Percentiles rank a stretch among this genome's conserved stretches.
Evolutionary conservation across 37 sponge, comb jelly and placozoan genomes (phyloP).

Genomic region (Eunapius fragilis): DNA sequence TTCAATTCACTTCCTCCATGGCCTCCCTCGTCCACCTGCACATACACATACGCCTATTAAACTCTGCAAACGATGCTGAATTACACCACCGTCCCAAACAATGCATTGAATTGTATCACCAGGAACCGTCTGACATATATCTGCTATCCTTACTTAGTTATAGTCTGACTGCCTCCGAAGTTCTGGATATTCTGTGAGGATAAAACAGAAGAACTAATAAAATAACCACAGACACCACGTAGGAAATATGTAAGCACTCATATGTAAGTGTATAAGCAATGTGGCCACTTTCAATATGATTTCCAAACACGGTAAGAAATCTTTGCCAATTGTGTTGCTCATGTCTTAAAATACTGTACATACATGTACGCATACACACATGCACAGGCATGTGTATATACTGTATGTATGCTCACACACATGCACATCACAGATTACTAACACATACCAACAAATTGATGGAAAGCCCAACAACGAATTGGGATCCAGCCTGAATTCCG

Average conservation of each 20-base stretch:
- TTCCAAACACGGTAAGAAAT: too few relatives aligned
- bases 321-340: too few relatives aligned
- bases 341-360: background rate
- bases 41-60: too few relatives aligned
- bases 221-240: background rate
- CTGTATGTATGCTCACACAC: background rate
- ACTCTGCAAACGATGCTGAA: too few relatives aligned
- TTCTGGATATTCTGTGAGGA: slow-evolving; percentile 24
- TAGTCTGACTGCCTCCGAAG: slow-evolving; percentile 33
- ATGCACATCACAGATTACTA: background rate
- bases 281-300: too few relatives aligned
- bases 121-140: too few relatives aligned
- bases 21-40: too few relatives aligned
- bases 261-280: too few relatives aligned
- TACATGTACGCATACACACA: background rate
- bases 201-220: background rate
- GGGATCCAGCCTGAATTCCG: slow-evolving; percentile 5
- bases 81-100: too few relatives aligned
- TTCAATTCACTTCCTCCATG: too few relatives aligned
- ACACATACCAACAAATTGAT: slow-evolving; percentile 24
- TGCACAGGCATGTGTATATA: background rate
- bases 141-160: slow-evolving; percentile 45
- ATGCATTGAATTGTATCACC: too few relatives aligned
- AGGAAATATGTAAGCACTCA: too few relatives aligned
- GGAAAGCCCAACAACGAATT: slow-evolving; percentile 2